phyloP scores from a whole-genome alignment of 2,113 vertebrate genomes.

The Salvelinus namaycush region DNA sequence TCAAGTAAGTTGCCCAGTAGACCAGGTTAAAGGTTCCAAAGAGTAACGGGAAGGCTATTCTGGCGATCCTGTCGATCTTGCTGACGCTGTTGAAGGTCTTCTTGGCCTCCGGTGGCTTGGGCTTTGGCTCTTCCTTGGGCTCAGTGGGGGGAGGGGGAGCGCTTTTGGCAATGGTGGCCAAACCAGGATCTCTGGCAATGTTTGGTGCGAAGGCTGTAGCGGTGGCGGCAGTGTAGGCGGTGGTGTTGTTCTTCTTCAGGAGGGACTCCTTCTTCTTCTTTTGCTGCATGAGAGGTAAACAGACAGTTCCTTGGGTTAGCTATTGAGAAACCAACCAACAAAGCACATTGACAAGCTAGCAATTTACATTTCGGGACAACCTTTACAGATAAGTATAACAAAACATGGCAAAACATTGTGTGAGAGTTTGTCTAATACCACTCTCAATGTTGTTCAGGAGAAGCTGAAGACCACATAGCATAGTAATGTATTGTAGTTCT shows the following conservation, averaged over 20 bases:
- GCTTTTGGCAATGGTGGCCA: slow-evolving; percentile 99
- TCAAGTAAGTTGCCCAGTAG: slow-evolving; percentile 98
- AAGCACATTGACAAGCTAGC: slow-evolving; percentile 4
- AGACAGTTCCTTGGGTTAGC: too few relatives aligned
- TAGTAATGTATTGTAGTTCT: too few relatives aligned
- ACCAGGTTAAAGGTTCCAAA: slow-evolving; percentile 99
- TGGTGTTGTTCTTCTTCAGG: slow-evolving; percentile 98
- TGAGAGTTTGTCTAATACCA: not conserved
- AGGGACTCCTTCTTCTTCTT: slow-evolving; percentile 98
- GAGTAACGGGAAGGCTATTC: slow-evolving; percentile 98
- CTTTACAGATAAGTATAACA: too few relatives aligned
- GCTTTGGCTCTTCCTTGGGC: slow-evolving; percentile 96
- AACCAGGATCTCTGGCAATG: slow-evolving; percentile 95
- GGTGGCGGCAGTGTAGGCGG: slow-evolving; percentile 88
- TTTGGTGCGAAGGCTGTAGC: slow-evolving; percentile 95
- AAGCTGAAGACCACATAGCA: too few relatives aligned
- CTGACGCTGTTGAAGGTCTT: slow-evolving; percentile 99
- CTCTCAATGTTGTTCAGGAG: not conserved
- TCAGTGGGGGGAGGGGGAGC: slow-evolving; percentile 88
- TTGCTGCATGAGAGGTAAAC: slow-evolving; percentile 74
- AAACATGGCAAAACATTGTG: too few relatives aligned
- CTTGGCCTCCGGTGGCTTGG: slow-evolving; percentile 97
- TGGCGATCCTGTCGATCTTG: slow-evolving; percentile 99
- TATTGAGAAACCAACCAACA: too few relatives aligned
- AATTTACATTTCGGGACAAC: too few relatives aligned